Evolutionary conservation across 2,888 invertebrate genomes (phyloP).

Genomic region (Noctua comes): DNA sequence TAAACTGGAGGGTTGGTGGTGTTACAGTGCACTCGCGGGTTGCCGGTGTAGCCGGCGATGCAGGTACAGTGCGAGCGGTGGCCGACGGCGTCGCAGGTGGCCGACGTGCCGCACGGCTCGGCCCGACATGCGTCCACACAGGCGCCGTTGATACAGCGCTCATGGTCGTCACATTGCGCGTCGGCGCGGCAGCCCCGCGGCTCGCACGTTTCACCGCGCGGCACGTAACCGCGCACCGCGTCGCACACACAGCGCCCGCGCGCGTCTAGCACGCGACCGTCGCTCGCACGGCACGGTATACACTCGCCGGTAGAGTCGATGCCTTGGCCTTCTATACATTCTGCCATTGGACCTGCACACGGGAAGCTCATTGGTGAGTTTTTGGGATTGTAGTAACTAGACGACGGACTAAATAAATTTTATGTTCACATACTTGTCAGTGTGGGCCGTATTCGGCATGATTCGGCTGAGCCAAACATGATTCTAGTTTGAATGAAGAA

Average conservation of each 20-base stretch:
- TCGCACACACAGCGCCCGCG: conserved; percentile 96
- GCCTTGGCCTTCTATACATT: conserved; percentile 94
- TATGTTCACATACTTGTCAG: neutral
- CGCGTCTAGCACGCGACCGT: conserved; percentile 94
- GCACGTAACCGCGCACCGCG: conserved; percentile 93
- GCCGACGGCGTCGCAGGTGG: conserved; percentile 94
- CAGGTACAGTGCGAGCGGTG: conserved; percentile 95
- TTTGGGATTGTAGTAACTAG: neutral
- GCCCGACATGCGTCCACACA: conserved; percentile 95
- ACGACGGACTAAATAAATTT: neutral
- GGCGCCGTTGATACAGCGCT: conserved; percentile 94
- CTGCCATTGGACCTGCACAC: conserved; percentile 89
- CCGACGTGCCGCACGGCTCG: conserved; percentile 94
- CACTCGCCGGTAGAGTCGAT: conserved; percentile 95
- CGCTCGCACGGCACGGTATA: conserved; percentile 92
- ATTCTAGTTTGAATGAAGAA: neutral
- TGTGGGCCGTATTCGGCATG: neutral
- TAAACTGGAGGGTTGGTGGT: conserved; percentile 82
- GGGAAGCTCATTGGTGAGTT: conserved; percentile 12
- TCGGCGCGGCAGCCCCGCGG: conserved; percentile 93
- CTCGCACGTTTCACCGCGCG: conserved; percentile 94
- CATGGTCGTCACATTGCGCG: conserved; percentile 94
- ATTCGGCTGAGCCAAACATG: neutral
- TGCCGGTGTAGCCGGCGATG: conserved; percentile 93
- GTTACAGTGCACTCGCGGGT: conserved; percentile 94